phyloP scores from a whole-genome alignment of 2,797 vertebrate genomes.

The Orientallactaga sibirica region DNA sequence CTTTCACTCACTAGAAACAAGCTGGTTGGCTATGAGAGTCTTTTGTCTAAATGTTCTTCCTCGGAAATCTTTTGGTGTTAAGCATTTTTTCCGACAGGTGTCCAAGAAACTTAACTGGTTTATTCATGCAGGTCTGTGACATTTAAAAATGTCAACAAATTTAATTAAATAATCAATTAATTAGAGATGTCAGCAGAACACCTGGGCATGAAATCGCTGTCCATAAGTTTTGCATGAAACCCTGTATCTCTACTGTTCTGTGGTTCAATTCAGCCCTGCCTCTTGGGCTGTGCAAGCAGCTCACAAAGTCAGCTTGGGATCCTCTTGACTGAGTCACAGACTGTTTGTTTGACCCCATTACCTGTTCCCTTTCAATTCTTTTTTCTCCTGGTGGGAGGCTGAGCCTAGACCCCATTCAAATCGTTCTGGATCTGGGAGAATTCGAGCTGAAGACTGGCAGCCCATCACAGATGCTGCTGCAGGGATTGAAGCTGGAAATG shows the following conservation, averaged over 20 bases:
- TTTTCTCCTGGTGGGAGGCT: neutral
- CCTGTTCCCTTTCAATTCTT: neutral
- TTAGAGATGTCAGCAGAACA: neutral
- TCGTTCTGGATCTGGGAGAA: no score
- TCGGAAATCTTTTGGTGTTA: neutral
- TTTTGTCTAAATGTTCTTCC: neutral
- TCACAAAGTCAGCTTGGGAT: neutral
- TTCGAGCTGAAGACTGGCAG: neutral
- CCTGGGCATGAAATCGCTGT: neutral
- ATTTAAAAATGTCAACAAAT: neutral
- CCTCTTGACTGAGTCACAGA: neutral
- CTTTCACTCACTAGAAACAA: neutral
- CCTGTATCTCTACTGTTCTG: neutral
- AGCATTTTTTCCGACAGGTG: neutral
- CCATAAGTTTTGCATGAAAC: neutral
- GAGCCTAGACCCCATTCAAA: neutral
- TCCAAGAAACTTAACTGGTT: neutral
- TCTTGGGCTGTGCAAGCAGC: neutral
- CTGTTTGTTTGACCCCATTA: neutral
- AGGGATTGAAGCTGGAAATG: neutral
- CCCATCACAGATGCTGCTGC: fast-evolving
- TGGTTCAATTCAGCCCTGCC: neutral
- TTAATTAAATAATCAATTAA: neutral
- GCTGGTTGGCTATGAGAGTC: neutral
- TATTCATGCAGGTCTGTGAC: neutral